Evolutionary conservation across 1,140 invertebrate species (phyloP), one percentile per base, ranked within the genome.

Genomic region (Leptinotarsa lineolata): DNA sequence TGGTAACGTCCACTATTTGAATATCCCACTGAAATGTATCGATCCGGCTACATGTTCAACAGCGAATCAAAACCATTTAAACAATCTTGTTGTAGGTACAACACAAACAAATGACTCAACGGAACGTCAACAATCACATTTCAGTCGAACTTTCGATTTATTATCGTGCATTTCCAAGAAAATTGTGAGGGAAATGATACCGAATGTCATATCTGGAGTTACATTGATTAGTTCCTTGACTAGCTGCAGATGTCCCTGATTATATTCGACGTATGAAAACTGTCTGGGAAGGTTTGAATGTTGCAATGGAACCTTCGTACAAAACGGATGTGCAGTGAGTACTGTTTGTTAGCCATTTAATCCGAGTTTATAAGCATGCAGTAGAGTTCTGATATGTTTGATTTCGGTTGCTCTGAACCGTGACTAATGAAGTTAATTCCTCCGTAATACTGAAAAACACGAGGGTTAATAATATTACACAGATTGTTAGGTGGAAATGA

Each of bases 171-270:
- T 65, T 65, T 21, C 39, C 15, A 11, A 22, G 21, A 65, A 65
- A 65, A 65, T 39, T 65, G 63, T 16, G 18, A 39, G 39, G 22
- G 4, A 65, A 30, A 65, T 65, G 63, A 16, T 65, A 22, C 22
- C 22, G 24, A 65, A 65, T 65, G 63, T 22, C 63, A 65, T 65
- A n/a, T 65, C n/a, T 30, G 22, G 22, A 21, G 24, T 39, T n/a
- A 22, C 48, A 65, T 4, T 65, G 39, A 22, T 18, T 65, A 65
- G 63, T 65, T 65, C 63, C 39, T 39, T 65, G 63, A 30, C 63
- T 21, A 8, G 39, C 63, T 24, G 63, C 63, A 65, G 63, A 65
- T 22, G 63, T 65, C 63, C 63, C 16, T 65, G 63, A 65, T 65
- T 12, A 12, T 16, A 24, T 22, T n/a, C 22, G 63, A 65, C 20